Evolutionary conservation across 2,797 vertebrate species (phyloP).

Genomic region (Brotula barbata): DNA sequence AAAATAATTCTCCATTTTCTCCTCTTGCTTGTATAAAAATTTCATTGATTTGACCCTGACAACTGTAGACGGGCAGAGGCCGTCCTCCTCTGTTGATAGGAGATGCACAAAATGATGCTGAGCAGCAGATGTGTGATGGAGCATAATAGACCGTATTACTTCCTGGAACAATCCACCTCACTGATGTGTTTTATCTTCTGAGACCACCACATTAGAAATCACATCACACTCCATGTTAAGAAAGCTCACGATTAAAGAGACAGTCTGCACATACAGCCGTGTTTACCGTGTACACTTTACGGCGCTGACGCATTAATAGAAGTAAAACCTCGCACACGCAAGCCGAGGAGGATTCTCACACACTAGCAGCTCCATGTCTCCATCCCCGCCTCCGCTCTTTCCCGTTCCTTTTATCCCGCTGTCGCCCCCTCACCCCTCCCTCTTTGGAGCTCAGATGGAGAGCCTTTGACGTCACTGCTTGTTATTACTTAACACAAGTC

Average conservation of each 20-base stretch:
- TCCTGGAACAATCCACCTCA: conserved; percentile 18
- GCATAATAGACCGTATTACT: conserved; percentile 45
- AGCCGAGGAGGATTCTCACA: conserved; percentile 51
- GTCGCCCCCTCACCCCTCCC: conserved; percentile 37
- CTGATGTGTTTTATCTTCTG: conserved; percentile 1
- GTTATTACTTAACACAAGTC: conserved; percentile 80
- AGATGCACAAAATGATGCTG: conserved; percentile 20
- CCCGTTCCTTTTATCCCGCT: conserved; percentile 27
- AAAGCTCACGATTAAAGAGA: conserved; percentile 14
- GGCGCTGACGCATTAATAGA: conserved; percentile 21
- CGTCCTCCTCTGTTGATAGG: conserved; percentile 18
- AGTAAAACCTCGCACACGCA: conserved; percentile 32
- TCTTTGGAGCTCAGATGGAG: conserved; percentile 61
- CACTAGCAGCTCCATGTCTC: conserved; percentile 42
- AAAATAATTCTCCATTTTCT: no score
- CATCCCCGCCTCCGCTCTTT: conserved; percentile 29
- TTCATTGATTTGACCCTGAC: conserved; percentile 16
- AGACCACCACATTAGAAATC: conserved; percentile 13
- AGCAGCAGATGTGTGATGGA: conserved; percentile 39
- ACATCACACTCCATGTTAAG: not conserved
- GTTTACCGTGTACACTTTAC: conserved; percentile 9
- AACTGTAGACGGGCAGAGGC: conserved; percentile 21
- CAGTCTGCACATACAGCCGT: conserved; percentile 3
- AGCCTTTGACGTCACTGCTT: conserved; percentile 77
- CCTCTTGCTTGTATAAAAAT: no score